Base-by-base conservation (phyloP, 2,797 vertebrate species). In the Phrynocephalus guinanensis region DNA sequence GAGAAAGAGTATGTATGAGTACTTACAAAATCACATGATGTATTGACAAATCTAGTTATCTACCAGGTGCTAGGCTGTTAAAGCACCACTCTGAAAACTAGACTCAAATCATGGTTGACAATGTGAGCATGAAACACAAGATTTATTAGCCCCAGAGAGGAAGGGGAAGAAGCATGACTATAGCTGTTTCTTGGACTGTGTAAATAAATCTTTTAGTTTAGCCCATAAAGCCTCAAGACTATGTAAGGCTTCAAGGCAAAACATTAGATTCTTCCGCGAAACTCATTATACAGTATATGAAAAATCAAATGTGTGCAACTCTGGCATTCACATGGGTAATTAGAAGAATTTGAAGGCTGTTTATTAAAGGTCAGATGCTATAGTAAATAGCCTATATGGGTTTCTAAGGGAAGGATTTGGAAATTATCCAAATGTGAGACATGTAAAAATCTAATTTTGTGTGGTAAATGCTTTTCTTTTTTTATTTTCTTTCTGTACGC, bases 231-330 rank as follows among this genome's bases (percentile, higher is more conserved):
- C 22, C 73, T 76, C 13, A 48, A 76, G 60, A 76, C 38, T 76
- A 48, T 76, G 73, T 24, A 48, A 48, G 73, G 44, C 73, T 76
- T 76, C 73, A 76, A 48, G 73, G 73, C 73, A 38, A 76, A 24
- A 48, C 44, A 76, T 76, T 44, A 76, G 73, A 73, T 73, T 33
- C 22, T 48, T 76, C 73, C 13, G 10, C 26, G 20, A 76, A 76
- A 76, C 16, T 76, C 73, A 76, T 76, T 44, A 75, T 5, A 4
- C 38, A 44, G 38, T 56, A 56, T 44, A 33, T 48, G 16, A 76
- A 76, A 48, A 76, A 76, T 76, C 38, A 76, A 76, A 76, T 76
- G 20, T 48, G 73, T 76, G 73, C 38, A 48, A 76, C 73, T 76
- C 38, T 11, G 73, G 73, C 20, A 24, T 76, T 76, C 38, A 48